Conservation (phyloP, 2,113 vertebrate genomes). For the Fulica atra region DNA sequence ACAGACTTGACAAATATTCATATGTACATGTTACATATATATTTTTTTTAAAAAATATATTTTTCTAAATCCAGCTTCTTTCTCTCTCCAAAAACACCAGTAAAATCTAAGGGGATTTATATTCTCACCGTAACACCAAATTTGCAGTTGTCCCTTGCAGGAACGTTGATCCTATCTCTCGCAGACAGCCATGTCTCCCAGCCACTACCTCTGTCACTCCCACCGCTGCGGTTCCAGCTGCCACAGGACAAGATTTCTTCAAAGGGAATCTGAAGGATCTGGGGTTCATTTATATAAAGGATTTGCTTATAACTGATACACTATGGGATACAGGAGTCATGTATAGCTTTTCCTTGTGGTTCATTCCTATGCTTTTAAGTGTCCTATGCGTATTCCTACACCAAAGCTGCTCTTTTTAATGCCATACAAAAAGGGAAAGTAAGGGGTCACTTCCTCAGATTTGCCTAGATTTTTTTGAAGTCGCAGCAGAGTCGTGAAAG, state of each 20-base stretch:
- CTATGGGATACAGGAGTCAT: conserved; percentile 12
- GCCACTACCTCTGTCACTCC: conserved; percentile 48
- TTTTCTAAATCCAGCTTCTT: not conserved
- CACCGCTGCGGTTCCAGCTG: conserved; percentile 35
- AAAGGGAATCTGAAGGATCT: conserved; percentile 59
- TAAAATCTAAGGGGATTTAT: conserved; percentile 24
- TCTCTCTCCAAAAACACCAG: not conserved
- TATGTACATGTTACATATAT: not conserved
- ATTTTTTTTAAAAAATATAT: not conserved
- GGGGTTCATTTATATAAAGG: conserved; percentile 33
- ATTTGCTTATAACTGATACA: conserved; percentile 61
- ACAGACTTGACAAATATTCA: not conserved
- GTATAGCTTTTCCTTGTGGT: conserved; percentile 19
- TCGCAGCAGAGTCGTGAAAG: not conserved
- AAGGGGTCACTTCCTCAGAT: conserved; percentile 35
- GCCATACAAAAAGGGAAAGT: not conserved
- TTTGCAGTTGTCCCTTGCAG: conserved; percentile 51
- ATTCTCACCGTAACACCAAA: not conserved
- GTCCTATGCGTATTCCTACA: not conserved
- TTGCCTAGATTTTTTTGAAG: conserved; percentile 48
- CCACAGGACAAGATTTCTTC: conserved; percentile 64
- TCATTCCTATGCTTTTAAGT: not conserved
- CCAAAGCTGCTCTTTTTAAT: conserved; percentile 49
- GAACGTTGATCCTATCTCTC: conserved; percentile 44
- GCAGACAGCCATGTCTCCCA: conserved; percentile 55